phyloP scores from a whole-genome alignment of 2,113 vertebrate species.

The Atrichornis clamosus region DNA sequence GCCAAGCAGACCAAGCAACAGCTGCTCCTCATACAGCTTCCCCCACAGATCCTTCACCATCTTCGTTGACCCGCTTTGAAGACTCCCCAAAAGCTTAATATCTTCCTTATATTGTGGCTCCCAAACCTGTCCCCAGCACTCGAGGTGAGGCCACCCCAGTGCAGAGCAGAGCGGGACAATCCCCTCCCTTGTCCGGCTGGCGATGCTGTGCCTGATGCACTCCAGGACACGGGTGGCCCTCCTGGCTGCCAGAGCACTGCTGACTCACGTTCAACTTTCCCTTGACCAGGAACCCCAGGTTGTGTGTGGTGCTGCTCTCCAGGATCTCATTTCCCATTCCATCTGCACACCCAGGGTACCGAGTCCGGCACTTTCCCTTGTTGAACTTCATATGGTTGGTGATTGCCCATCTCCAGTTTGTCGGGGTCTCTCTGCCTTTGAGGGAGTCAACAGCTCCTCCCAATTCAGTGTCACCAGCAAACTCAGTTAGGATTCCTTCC shows the following conservation, averaged over 20 bases:
- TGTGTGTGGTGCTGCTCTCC: accelerated
- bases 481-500: not conserved
- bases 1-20: not conserved
- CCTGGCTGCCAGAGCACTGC: not conserved
- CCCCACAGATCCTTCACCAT: not conserved
- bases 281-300: not conserved
- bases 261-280: not conserved
- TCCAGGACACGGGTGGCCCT: accelerated
- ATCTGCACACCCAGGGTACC: not conserved
- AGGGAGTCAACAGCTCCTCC: not conserved
- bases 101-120: not conserved
- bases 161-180: accelerated
- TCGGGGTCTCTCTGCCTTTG: not conserved
- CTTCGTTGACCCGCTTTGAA: accelerated
- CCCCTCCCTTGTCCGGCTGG: not conserved
- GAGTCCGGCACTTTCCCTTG: not conserved
- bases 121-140: not conserved
- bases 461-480: not conserved
- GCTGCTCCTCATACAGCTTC: not conserved
- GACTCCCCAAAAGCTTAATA: not conserved
- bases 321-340: not conserved
- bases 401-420: not conserved
- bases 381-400: not conserved
- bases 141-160: accelerated
- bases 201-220: accelerated